These are phyloP conservation scores for Galbula dea DNA, from an alignment of 2,113 vertebrate species.

Conservation along the genomic window DNA sequence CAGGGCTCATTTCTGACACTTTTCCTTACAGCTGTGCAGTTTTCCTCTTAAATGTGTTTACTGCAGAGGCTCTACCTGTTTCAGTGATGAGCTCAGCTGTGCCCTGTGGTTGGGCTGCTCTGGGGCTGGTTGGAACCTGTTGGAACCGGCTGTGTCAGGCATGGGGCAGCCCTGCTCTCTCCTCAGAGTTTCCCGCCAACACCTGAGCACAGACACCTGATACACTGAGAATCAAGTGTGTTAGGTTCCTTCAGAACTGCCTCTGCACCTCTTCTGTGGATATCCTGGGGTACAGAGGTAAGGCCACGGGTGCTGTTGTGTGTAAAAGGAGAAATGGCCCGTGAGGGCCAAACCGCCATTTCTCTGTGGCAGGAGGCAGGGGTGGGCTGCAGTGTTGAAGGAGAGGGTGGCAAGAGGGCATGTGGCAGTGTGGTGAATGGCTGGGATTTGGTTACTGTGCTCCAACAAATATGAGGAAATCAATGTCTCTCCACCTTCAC, in stretches of 20 bases:
- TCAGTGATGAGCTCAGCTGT: rapidly evolving
- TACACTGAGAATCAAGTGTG: rapidly evolving
- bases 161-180: rapidly evolving
- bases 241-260: neutral
- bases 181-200: rapidly evolving
- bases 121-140: rapidly evolving
- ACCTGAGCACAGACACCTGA: rapidly evolving
- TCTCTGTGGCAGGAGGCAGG: neutral
- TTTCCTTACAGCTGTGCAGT: no score
- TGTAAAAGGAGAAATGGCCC: neutral
- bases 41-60: neutral
- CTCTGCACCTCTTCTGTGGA: neutral
- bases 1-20: neutral
- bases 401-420: neutral
- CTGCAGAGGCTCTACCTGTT: neutral
- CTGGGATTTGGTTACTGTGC: neutral
- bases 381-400: rapidly evolving
- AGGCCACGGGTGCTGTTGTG: rapidly evolving
- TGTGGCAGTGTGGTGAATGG: rapidly evolving
- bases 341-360: rapidly evolving
- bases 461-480: neutral
- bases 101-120: neutral
- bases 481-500: neutral
- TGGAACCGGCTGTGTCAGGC: rapidly evolving
- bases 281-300: neutral